These are phyloP conservation scores for Xiphorhynchus erythropygius DNA, from an alignment of 2,797 vertebrate genomes.

Conservation along the genomic window DNA sequence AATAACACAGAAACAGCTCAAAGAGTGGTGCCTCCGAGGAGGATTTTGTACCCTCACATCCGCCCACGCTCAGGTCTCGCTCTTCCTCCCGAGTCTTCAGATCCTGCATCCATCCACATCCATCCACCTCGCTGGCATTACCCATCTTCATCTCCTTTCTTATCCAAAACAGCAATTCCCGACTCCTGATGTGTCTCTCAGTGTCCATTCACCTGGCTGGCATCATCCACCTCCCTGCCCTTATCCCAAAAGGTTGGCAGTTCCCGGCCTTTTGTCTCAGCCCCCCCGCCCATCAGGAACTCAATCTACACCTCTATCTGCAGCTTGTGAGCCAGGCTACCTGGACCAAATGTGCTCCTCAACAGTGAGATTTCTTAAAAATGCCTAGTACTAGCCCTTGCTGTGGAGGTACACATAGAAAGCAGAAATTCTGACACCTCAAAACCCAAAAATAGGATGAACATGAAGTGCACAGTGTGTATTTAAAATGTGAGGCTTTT, in stretches of 20 bases:
- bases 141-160: not conserved
- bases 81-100: not conserved
- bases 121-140: not conserved
- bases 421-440: not conserved
- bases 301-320: not conserved
- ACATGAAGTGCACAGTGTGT: not conserved
- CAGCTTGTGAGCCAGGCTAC: fast-evolving
- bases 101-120: not conserved
- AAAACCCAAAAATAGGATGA: not conserved
- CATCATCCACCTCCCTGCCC: not conserved
- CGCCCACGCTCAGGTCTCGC: no score
- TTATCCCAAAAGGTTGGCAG: not conserved
- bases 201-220: not conserved
- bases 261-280: not conserved
- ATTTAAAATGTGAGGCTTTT: not conserved
- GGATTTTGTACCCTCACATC: not conserved
- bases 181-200: not conserved
- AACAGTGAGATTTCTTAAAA: not conserved
- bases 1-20: not conserved
- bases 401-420: not conserved
- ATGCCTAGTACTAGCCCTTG: not conserved
- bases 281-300: not conserved
- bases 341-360: not conserved
- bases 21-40: not conserved
- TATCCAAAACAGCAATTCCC: not conserved